Evolutionary conservation across 2,888 invertebrate species (phyloP), one percentile per base, ranked within the genome.

Genomic region (Sussaba pulchella): DNA sequence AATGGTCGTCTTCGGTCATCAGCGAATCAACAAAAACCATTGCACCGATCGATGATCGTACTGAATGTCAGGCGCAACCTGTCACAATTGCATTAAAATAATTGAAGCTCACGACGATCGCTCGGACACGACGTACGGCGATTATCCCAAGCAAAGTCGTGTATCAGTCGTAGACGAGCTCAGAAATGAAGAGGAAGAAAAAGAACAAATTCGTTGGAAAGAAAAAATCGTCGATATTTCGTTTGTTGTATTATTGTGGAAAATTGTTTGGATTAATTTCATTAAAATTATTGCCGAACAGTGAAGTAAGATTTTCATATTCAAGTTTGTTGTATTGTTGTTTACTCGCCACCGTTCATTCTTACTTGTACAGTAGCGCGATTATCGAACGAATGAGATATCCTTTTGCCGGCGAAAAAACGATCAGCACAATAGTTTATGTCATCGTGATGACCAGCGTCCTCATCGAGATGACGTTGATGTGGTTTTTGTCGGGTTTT

Each of bases 181-280:
- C 39, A 4, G 14, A 21, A 4, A 31, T 41, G 14, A 43, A 52
- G 3, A 9, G 17, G 36, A 73, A 41, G 52, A 31, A n/a, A 41
- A 50, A 31, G 41, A 66, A 52, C 1, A 17, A 43, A 43, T 19
- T 8, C 4, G 26, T 31, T 36, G 21, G 54, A 6, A 43, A 12
- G 39, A 59, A 43, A 6, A 21, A 45, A 41, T 76, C 80, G 47
- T 19, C 57, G 2, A 57, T 47, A 45, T 57, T 71, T 8, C 36
- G 26, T 31, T 12, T 47, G 2, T 10, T 81, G 50, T 70, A 57
- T 64, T 81, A 76, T 67, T 76, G 69, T 72, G 61, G 54, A 64
- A 81, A 81, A 73, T n/a, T 69, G 0, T 9, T 73, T n/a, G 81
- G 76, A 4, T 10, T 81, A 4, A 81, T 76, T 69, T 36, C 76